Percentiles rank a stretch among this genome's conserved stretches.
Evolutionary conservation across 2,888 invertebrate species (phyloP).

Genomic region (Druceiella hillmani): DNA sequence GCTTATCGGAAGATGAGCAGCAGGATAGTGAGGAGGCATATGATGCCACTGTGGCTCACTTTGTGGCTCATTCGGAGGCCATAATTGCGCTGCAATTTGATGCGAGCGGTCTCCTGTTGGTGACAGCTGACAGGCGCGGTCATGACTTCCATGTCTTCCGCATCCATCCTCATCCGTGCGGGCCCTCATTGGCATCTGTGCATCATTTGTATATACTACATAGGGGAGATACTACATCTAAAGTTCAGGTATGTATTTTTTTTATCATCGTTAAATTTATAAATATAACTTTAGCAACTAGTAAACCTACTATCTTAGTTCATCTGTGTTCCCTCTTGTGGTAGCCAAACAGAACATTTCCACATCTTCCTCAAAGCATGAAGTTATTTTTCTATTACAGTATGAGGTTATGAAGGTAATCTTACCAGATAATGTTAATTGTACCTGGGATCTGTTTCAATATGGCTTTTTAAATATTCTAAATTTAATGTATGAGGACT

Average conservation of each 20-base stretch:
- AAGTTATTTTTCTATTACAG: no score
- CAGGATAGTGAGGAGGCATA: slow-evolving; percentile 59
- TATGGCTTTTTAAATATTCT: no score
- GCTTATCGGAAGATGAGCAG: slow-evolving; percentile 49
- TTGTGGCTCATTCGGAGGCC: slow-evolving; percentile 82
- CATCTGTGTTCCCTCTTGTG: no score
- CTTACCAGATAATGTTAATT: no score
- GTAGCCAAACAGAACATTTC: no score
- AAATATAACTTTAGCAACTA: no score
- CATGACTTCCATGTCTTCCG: slow-evolving; percentile 96
- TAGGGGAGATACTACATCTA: slow-evolving; percentile 93
- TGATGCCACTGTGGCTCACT: slow-evolving; percentile 80
- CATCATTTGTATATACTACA: slow-evolving; percentile 95
- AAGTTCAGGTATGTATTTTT: slow-evolving; percentile 67
- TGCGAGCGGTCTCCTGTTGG: slow-evolving; percentile 79
- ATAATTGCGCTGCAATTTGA: slow-evolving; percentile 89
- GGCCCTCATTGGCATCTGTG: slow-evolving; percentile 79
- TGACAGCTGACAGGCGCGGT: slow-evolving; percentile 88
- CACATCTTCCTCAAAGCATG: no score
- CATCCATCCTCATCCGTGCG: slow-evolving; percentile 88
- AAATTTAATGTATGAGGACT: no score
- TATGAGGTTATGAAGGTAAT: no score
- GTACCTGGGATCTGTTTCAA: no score
- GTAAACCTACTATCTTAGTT: no score
- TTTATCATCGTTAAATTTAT: slow-evolving; percentile 7